Evolutionary conservation across 2,797 vertebrate species (phyloP).

Genomic region (Sardinella longiceps): DNA sequence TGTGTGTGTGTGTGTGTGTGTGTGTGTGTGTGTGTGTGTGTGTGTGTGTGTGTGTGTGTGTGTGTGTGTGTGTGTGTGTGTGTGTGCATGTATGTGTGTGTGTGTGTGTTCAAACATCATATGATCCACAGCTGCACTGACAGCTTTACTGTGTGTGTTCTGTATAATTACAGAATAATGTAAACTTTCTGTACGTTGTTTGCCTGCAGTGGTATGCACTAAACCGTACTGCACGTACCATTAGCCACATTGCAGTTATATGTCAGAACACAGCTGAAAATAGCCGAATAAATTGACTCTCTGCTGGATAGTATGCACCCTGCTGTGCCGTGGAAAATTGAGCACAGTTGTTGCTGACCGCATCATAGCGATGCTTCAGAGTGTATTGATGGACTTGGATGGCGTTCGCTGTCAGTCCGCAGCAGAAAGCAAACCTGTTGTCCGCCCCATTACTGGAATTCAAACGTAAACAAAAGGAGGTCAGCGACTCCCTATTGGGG

Average conservation of each 20-base stretch:
- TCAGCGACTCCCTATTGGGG: background rate
- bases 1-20: constrained; percentile 3
- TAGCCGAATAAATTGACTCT: background rate
- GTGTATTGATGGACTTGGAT: background rate
- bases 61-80: background rate
- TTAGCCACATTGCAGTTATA: background rate
- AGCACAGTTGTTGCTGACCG: background rate
- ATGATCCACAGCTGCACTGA: background rate
- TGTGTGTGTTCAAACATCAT: background rate
- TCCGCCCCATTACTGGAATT: background rate
- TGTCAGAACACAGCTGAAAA: no score
- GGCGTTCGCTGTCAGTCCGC: background rate
- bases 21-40: background rate
- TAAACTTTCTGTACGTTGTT: background rate
- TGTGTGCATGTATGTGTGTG: background rate
- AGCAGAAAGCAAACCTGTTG: background rate
- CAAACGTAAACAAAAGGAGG: background rate
- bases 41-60: background rate
- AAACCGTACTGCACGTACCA: background rate
- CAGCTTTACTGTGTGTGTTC: constrained; percentile 8
- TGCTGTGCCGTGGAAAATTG: background rate
- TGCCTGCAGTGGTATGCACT: background rate
- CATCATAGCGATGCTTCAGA: background rate
- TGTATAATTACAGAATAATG: constrained; percentile 9
- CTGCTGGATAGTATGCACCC: background rate